These are phyloP conservation scores for Micromys minutus DNA, from an alignment of 2,113 vertebrate species.

Conservation along the genomic window DNA sequence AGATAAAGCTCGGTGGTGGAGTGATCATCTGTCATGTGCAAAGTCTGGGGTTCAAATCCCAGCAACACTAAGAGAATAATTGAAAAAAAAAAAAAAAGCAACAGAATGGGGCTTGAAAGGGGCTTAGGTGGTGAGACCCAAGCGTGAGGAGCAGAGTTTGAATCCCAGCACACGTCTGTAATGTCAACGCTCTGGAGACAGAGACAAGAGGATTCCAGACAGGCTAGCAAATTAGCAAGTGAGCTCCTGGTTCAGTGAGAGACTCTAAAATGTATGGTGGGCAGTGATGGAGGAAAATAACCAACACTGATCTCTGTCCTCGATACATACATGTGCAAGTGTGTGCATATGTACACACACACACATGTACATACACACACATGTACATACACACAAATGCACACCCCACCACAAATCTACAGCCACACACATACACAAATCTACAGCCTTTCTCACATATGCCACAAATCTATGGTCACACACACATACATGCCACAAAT, in stretches of 20 bases:
- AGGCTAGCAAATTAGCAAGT: background rate
- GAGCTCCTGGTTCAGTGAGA: background rate
- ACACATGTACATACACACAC: background rate
- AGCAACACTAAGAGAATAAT: background rate
- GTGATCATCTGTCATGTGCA: too few relatives aligned
- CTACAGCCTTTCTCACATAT: too few relatives aligned
- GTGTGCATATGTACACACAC: too few relatives aligned
- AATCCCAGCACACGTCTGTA: background rate
- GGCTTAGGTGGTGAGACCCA: background rate
- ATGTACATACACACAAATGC: too few relatives aligned
- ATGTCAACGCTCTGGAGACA: background rate
- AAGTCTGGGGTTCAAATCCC: background rate
- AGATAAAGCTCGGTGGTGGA: background rate
- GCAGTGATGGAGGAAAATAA: background rate
- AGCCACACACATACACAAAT: too few relatives aligned
- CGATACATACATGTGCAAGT: rapidly evolving
- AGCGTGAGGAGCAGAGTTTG: too few relatives aligned
- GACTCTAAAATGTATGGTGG: background rate
- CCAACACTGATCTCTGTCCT: background rate
- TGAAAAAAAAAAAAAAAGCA: background rate
- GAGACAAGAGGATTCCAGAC: background rate
- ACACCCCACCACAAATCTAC: too few relatives aligned
- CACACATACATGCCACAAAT: too few relatives aligned
- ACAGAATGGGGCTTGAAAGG: background rate
- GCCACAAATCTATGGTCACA: too few relatives aligned